Evolutionary conservation across 2,888 invertebrate genomes (phyloP), one percentile per base, ranked within the genome.

Genomic region (Andrena flavipes): DNA sequence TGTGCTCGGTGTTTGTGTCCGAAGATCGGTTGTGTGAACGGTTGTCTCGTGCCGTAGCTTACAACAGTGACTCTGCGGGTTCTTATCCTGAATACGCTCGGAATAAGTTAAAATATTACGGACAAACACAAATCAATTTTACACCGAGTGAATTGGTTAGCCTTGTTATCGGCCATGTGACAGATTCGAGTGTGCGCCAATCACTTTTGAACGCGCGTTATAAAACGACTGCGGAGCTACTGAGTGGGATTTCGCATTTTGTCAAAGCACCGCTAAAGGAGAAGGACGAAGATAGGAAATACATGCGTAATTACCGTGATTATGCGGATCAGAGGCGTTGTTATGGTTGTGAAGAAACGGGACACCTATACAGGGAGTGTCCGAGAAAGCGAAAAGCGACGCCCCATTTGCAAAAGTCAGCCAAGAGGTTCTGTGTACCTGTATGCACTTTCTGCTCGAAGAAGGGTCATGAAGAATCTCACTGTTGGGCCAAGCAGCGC

Each of bases 1-100:
- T 73, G 13, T 73, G 73, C 20, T 35, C 54, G 6, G 65, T 73
- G 6, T 73, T 73, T 10, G 59, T 65, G 29, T n/a, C 56, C 2
- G 42, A 73, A 10, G 42, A 73, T 4, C 33, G 42, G 2, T n/a
- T 73, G 10, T 26, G 54, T 35, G 65, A 73, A 42, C 33, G 56
- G 10, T 29, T 65, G 13, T 8, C 51, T 16, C 73, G 73, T 6
- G 73, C 73, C 0, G 26, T 70, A 29, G 6, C 33, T 1, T 70
- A 70, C 26, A 56, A 13, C 1, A 70, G 70, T 29, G 59, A 70
- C 16, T 10, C 3, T n/a, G 60, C 60, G 30, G 23, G 7, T n/a
- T 64, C 29, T 1, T 73, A 73, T 2, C 20, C 59, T 26, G 73
- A 73, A 20, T 59, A 73, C 29, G 65, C 30, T 1, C 65, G 59